These are phyloP conservation scores for Lepidochitona cinerea DNA, from an alignment of 2,888 invertebrate genomes.

Conservation along the genomic window DNA sequence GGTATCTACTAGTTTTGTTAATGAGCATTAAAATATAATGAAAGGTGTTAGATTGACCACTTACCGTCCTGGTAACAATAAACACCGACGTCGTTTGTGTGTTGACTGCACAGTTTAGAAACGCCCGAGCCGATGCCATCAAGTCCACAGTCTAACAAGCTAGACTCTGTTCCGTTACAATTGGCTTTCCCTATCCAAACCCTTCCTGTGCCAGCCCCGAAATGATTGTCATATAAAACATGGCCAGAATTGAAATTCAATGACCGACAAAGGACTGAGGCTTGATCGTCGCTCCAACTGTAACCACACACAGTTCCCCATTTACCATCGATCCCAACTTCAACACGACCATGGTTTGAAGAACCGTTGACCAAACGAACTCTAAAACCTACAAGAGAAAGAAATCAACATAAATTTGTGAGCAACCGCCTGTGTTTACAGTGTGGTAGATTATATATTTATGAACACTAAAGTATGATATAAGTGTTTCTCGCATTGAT, in stretches of 20 bases:
- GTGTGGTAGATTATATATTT: too few relatives aligned
- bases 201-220: slow-evolving; percentile 30
- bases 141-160: slow-evolving; percentile 20
- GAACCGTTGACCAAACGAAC: slow-evolving; percentile 34
- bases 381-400: slow-evolving; percentile 36
- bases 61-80: slow-evolving; percentile 48
- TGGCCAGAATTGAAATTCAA: slow-evolving; percentile 55
- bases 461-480: too few relatives aligned
- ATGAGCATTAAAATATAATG: too few relatives aligned
- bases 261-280: slow-evolving; percentile 51
- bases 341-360: slow-evolving; percentile 70
- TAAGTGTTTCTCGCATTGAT: too few relatives aligned
- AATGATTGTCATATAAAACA: background rate
- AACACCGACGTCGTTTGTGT: slow-evolving; percentile 46
- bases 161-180: slow-evolving; percentile 36
- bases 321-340: slow-evolving; percentile 78
- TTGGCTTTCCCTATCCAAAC: slow-evolving; percentile 36
- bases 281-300: slow-evolving; percentile 52
- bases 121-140: background rate
- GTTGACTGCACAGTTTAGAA: slow-evolving; percentile 15
- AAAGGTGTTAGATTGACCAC: background rate
- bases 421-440: too few relatives aligned
- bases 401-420: too few relatives aligned
- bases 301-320: slow-evolving; percentile 58
- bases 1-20: too few relatives aligned